Evolutionary conservation across 1,140 invertebrate genomes (phyloP).

Genomic region (Ylistrum balloti): DNA sequence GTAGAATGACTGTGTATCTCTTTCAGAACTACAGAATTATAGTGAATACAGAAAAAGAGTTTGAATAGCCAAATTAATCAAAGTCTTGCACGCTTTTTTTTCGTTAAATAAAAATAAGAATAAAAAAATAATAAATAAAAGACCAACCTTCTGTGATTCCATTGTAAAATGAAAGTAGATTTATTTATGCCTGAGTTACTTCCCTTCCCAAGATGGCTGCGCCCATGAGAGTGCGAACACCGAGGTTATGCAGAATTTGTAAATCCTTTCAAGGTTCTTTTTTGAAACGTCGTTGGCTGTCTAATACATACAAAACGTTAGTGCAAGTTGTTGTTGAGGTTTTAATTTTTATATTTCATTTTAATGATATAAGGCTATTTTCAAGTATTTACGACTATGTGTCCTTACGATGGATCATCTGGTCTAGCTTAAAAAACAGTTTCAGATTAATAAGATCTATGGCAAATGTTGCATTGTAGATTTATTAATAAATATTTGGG

Average conservation of each 20-base stretch:
- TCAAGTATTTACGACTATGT: too few species aligned
- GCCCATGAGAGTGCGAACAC: neutral
- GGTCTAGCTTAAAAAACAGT: too few species aligned
- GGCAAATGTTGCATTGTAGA: too few species aligned
- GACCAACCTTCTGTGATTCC: neutral
- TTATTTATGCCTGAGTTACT: neutral
- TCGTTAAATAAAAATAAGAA: neutral
- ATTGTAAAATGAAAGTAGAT: neutral
- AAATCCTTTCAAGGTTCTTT: neutral
- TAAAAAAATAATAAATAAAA: neutral
- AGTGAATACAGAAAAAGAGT: too few species aligned
- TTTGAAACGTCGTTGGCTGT: neutral
- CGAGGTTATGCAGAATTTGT: neutral
- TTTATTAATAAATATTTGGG: too few species aligned
- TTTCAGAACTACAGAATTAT: too few species aligned
- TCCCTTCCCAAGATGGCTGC: constrained; percentile 1
- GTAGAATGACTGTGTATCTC: too few species aligned
- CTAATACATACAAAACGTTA: neutral
- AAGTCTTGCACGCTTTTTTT: neutral
- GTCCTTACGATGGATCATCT: too few species aligned
- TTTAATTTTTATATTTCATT: neutral
- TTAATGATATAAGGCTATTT: too few species aligned
- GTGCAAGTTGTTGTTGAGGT: neutral
- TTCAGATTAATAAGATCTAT: too few species aligned
- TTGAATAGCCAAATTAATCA: too few species aligned